phyloP scores from a whole-genome alignment of 2,113 vertebrate genomes.

The Peucedramus taeniatus region DNA sequence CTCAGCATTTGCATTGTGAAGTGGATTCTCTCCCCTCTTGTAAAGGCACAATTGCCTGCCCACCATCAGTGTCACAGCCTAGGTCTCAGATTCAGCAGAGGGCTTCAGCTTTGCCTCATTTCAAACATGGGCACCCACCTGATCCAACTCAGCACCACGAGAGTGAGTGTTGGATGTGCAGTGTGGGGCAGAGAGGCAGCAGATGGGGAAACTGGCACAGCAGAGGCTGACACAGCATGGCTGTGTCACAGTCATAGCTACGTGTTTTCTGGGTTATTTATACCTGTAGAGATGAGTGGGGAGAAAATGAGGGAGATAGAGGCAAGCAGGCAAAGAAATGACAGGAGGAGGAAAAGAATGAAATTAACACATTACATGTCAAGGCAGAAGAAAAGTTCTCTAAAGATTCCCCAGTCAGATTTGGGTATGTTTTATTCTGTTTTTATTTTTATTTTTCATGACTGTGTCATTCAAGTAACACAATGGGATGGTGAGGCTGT shows the following conservation, averaged over 20 bases:
- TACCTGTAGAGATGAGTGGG: neutral
- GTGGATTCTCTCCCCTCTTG: neutral
- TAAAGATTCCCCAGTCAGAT: neutral
- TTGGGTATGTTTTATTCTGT: accelerated
- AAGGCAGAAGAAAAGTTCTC: neutral
- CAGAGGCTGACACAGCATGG: neutral
- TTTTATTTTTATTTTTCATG: accelerated
- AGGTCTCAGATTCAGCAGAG: neutral
- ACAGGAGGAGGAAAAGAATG: neutral
- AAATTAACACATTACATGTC: neutral
- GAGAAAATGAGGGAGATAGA: neutral
- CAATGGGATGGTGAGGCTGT: neutral
- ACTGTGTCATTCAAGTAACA: neutral
- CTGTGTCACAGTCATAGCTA: neutral
- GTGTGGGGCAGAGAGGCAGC: neutral
- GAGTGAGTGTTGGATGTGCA: neutral
- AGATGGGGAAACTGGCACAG: slow-evolving; percentile 23
- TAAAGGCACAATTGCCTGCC: neutral
- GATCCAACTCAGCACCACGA: neutral
- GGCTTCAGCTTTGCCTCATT: neutral
- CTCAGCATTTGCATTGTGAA: neutral
- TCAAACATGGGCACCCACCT: neutral
- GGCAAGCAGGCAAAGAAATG: neutral
- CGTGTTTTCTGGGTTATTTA: neutral
- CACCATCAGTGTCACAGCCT: neutral